Evolutionary conservation across 2,797 vertebrate species (phyloP).

Genomic region (Sebastes hubbsi): DNA sequence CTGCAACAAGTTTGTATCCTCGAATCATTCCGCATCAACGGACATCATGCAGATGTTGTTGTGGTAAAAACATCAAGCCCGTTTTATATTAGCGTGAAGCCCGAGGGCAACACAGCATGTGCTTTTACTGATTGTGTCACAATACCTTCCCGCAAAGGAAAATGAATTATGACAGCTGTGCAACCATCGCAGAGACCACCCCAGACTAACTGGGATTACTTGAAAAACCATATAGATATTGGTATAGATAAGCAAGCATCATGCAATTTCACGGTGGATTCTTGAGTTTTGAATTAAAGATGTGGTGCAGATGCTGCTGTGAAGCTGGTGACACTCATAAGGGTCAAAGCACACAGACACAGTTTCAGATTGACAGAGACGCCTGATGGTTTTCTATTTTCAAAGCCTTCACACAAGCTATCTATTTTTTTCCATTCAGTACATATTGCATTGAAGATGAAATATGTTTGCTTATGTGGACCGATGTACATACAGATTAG

Average conservation of each 20-base stretch:
- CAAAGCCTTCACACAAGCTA: not conserved
- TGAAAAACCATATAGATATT: conserved; percentile 1
- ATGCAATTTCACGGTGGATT: not conserved
- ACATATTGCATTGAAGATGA: not conserved
- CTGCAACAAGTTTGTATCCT: conserved; percentile 28
- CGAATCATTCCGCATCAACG: not conserved
- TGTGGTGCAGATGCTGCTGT: not conserved
- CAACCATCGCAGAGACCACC: not conserved
- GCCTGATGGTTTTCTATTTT: not conserved
- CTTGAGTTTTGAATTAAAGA: not conserved
- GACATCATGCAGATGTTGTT: conserved; percentile 17
- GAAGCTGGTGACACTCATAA: not conserved
- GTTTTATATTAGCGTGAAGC: conserved; percentile 29
- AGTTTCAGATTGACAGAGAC: conserved; percentile 3
- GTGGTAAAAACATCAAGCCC: conserved; percentile 30
- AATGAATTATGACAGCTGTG: conserved; percentile 30
- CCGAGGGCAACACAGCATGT: conserved; percentile 2
- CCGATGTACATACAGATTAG: too few relatives aligned
- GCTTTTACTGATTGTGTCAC: conserved; percentile 37
- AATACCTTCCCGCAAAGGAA: not conserved
- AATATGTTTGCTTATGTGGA: not conserved
- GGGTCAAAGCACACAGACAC: conserved; percentile 6
- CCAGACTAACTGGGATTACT: not conserved
- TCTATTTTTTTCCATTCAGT: not conserved
- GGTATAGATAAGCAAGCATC: not conserved